Conservation (phyloP, 2,113 vertebrate genomes). For the Ginglymostoma cirratum region DNA sequence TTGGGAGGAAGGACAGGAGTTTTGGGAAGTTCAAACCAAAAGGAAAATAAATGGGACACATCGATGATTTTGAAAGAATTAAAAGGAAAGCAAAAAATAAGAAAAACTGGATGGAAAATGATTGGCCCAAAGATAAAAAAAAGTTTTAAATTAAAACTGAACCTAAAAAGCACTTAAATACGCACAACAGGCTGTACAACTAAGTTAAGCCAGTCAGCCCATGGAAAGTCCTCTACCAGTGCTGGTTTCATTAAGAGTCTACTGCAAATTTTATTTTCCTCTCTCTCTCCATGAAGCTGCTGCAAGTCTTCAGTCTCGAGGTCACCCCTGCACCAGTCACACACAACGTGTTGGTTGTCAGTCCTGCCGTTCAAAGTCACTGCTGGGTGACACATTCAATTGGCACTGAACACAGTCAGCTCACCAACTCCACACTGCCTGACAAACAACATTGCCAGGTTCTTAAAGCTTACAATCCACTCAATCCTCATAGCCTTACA, state of each 20-base stretch:
- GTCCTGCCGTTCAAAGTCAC: neutral
- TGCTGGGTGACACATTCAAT: neutral
- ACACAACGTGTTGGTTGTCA: neutral
- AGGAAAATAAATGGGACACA: neutral
- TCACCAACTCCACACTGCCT: neutral
- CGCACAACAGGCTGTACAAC: neutral
- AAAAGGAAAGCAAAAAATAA: neutral
- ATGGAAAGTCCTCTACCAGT: neutral
- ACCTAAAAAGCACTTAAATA: neutral
- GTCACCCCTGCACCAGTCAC: neutral
- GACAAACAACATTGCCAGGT: neutral
- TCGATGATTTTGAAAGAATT: neutral
- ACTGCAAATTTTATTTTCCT: neutral
- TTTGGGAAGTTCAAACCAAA: neutral
- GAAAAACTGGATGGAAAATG: neutral
- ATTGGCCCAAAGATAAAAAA: neutral
- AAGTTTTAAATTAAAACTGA: neutral
- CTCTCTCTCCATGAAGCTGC: neutral
- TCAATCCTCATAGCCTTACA: neutral
- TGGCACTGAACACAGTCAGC: neutral
- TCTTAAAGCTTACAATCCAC: neutral
- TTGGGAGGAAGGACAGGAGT: neutral
- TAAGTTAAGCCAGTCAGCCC: neutral
- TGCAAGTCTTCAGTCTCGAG: neutral
- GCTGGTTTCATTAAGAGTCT: neutral